A percentile compares a stretch with the other conserved stretches of the same genome.
These are phyloP conservation scores for Madoqua kirkii DNA, from an alignment of 2,113 vertebrate genomes.

Conservation along the genomic window DNA sequence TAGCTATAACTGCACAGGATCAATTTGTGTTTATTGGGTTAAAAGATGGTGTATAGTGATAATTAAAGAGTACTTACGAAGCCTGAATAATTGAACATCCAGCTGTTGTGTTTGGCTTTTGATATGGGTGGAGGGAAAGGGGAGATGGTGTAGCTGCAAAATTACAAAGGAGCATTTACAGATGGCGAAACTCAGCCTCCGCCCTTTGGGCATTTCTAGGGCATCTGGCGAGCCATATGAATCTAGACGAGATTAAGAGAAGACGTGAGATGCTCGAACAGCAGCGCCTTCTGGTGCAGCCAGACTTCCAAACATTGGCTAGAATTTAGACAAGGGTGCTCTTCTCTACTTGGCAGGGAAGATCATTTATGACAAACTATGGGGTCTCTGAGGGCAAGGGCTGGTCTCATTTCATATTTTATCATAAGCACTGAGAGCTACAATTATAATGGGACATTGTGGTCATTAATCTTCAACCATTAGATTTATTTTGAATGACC, in stretches of 20 bases:
- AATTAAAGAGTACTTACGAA: slow-evolving; percentile 47
- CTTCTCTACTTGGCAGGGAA: background rate
- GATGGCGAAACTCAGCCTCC: background rate
- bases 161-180: slow-evolving; percentile 38
- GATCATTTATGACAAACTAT: background rate
- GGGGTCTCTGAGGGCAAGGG: background rate
- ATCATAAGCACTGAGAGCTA: too few relatives aligned
- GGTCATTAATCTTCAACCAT: background rate
- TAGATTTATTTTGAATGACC: background rate
- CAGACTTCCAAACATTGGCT: background rate
- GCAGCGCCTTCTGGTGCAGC: background rate
- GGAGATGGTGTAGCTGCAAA: background rate
- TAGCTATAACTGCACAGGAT: background rate
- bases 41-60: background rate
- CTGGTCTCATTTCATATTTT: background rate
- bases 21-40: slow-evolving; percentile 24
- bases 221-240: slow-evolving; percentile 38
- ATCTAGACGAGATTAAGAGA: background rate
- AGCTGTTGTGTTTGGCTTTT: slow-evolving; percentile 43
- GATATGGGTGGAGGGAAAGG: slow-evolving; percentile 5
- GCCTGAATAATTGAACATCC: slow-evolving; percentile 60
- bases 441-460: background rate
- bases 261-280: background rate
- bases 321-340: background rate
- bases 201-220: slow-evolving; percentile 22